Percentiles rank a stretch among this genome's conserved stretches.
These are phyloP conservation scores for Hoplias malabaricus DNA, from an alignment of 2,113 vertebrate species.

Conservation along the genomic window DNA sequence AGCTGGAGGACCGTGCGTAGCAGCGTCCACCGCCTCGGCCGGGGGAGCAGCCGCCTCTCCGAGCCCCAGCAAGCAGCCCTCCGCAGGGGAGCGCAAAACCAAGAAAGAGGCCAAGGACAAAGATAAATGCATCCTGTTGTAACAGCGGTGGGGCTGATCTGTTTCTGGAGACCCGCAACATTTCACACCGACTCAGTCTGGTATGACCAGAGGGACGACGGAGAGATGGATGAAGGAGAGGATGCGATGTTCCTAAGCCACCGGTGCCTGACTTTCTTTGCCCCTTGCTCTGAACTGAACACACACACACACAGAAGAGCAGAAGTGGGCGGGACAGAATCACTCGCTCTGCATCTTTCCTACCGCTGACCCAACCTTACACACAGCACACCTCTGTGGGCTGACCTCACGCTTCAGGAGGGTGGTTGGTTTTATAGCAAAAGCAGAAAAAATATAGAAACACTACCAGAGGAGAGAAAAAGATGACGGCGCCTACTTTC, in stretches of 20 bases:
- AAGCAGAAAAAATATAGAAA: conserved; percentile 44
- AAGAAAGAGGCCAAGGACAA: conserved; percentile 91
- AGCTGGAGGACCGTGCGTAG: conserved; percentile 39
- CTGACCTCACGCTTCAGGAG: conserved; percentile 70
- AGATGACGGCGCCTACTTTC: conserved; percentile 65
- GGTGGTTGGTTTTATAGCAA: conserved; percentile 76
- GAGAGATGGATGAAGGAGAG: conserved; percentile 49
- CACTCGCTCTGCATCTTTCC: conserved; percentile 71
- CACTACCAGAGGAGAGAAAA: conserved; percentile 48
- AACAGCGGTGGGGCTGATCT: conserved; percentile 66
- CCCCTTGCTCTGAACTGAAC: conserved; percentile 58
- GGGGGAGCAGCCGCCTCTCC: conserved; percentile 70
- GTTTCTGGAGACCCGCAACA: conserved; percentile 31
- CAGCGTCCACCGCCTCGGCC: conserved; percentile 56
- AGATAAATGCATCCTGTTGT: conserved; percentile 94
- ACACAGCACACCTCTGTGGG: conserved; percentile 74
- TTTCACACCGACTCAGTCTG: conserved; percentile 61
- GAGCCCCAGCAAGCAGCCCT: conserved; percentile 84
- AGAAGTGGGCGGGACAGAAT: conserved; percentile 58
- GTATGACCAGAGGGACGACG: conserved; percentile 27
- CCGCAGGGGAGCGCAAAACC: conserved; percentile 83
- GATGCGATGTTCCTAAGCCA: conserved; percentile 84
- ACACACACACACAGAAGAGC: conserved; percentile 64
- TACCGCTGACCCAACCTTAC: conserved; percentile 80
- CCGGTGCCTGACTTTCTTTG: conserved; percentile 91